Base-by-base conservation (phyloP, 1,140 invertebrate species). In the Bombus impatiens region DNA sequence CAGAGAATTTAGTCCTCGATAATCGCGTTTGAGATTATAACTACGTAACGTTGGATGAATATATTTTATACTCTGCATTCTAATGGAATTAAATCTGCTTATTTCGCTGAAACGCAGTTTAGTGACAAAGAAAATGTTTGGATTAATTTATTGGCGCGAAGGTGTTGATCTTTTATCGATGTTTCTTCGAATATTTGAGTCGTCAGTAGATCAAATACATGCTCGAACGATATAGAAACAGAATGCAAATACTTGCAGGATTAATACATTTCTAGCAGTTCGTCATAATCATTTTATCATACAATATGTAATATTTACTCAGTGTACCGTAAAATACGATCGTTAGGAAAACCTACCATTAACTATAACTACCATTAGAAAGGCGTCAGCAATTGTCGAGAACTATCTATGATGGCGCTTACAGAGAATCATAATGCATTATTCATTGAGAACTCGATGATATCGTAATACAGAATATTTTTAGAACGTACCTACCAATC, bases 401-500 rank as follows among this genome's bases (percentile, higher is more conserved):
- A 53, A 57, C 74, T 76, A 28, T 76, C 74, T 10, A 47, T 25
- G 72, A 75, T 53, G 15, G 35, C n/a, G 72, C 32, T 75, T 53
- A 75, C 28, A 62, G 47, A 76, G 47, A 35, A 76, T 22, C 28
- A 47, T 13, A n/a, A 28, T 75, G 44, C 44, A 76, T 76, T 76
- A 57, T 57, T 57, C 74, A 76, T 57, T 28, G 32, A 25, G 35
- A 35, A n/a, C 25, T 57, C 47, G 18, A 13, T 53, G 18, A 57
- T 35, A 35, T 53, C 74, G 74, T 76, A 76, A 47, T n/a, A 28
- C n/a, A 28, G 42, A 53, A 53, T 76, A 76, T 76, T 76, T 76
- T 76, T 35, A 35, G 18, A 9, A 32, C 10, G 3, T 22, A 22
- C 47, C 47, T 37, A 25, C 22, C 25, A 37, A 71, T 71, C 40